phyloP scores from a whole-genome alignment of 37 sponge, comb jelly and placozoan genomes.

The Petrosia ficiformis region DNA sequence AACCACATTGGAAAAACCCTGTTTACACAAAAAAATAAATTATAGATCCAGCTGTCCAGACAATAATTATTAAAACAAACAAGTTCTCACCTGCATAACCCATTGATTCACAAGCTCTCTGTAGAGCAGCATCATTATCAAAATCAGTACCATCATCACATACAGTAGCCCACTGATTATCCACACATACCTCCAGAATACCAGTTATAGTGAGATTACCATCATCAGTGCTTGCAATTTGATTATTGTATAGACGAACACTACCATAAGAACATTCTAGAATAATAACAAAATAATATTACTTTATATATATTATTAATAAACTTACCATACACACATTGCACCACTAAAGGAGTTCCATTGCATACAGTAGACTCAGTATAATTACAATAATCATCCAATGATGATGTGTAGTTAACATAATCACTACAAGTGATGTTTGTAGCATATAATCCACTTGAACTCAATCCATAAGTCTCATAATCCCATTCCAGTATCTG shows the following conservation, averaged over 20 bases:
- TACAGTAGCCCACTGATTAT: no score
- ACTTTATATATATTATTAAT: not conserved
- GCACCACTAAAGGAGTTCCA: not conserved
- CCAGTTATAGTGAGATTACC: not conserved
- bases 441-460: not conserved
- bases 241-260: not conserved
- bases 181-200: not conserved
- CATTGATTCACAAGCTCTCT: no score
- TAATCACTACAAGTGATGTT: no score
- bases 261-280: not conserved
- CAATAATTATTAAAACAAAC: no score
- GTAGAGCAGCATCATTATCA: no score
- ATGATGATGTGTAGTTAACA: not conserved
- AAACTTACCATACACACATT: not conserved
- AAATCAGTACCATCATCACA: no score
- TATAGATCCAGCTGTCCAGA: no score
- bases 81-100: no score
- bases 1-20: no score
- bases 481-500: no score
- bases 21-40: no score
- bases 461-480: not conserved
- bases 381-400: not conserved
- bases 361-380: not conserved
- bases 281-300: not conserved
- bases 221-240: not conserved